Evolutionary conservation across 2,888 invertebrate genomes (phyloP), one percentile per base, ranked within the genome.

Genomic region (Lepidocyrtoides sp.): DNA sequence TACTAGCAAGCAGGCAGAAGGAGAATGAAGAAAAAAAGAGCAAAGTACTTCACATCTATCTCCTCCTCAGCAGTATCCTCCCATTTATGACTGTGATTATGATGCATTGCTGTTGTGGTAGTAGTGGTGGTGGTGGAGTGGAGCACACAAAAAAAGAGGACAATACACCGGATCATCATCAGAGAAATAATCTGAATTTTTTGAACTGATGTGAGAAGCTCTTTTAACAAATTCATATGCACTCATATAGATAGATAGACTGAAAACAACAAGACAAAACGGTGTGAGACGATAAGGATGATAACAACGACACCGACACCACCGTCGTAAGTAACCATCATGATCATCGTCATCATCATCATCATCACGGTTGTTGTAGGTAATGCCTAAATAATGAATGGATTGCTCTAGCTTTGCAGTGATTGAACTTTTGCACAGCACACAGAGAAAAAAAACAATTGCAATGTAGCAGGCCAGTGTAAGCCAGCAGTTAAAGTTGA

Each of bases 351-450:
- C 69, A 41, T 41, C 69, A 36, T 36, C n/a, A 17, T 8, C 20
- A 7, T 69, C 8, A 41, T 20, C 3, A 14, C 8, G 14, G n/a
- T 51, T 51, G 7, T 51, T 8, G n/a, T n/a, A n/a, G 5, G n/a
- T 41, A 17, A 41, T 69, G 41, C 69, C 69, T 69, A 41, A 69
- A 69, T 69, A 69, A 69, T 69, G 69, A 69, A 69, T 69, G 69
- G 69, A 69, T 69, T 69, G 69, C 69, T 20, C 63, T 66, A 20
- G 14, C 41, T 69, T 36, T 20, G 20, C 41, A 69, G 69, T 41
- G 41, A 69, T 20, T 69, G 69, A 69, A 69, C 69, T 41, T 69
- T 69, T 66, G 10, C 57, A 8, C 20, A 20, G 54, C 41, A 12
- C 2, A 51, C 8, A n/a, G 51, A 51, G 29, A 57, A 10, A 69